Percentiles rank a stretch among this genome's conserved stretches.
phyloP scores from a whole-genome alignment of 2,797 vertebrate species.

The Ciconia nigra region DNA sequence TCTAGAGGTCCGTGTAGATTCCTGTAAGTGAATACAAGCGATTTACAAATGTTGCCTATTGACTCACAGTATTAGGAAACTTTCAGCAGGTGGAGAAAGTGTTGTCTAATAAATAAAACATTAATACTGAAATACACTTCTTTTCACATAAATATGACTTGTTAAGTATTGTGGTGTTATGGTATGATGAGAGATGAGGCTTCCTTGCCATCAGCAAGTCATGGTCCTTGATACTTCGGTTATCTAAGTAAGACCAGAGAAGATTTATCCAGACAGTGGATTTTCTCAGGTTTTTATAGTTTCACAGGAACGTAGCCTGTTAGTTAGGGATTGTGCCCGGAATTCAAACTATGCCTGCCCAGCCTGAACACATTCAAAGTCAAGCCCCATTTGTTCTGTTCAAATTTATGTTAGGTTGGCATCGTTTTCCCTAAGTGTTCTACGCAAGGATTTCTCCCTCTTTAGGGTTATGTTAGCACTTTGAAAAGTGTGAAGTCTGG shows the following conservation, averaged over 20 bases:
- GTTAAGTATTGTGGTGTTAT: fast-evolving
- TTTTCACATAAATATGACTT: neutral
- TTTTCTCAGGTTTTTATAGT: neutral
- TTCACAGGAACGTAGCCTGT: neutral
- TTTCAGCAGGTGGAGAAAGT: neutral
- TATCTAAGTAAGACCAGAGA: neutral
- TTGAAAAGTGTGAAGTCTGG: neutral
- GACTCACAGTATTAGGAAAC: neutral
- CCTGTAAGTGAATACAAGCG: neutral
- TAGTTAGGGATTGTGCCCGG: neutral
- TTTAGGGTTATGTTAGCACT: neutral
- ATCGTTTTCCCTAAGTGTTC: neutral
- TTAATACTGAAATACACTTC: neutral
- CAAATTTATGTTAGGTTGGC: neutral
- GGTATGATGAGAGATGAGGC: neutral
- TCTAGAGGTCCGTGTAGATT: neutral
- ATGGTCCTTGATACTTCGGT: neutral
- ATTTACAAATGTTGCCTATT: neutral
- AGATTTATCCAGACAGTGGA: neutral
- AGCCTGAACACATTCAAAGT: neutral
- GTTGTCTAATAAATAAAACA: neutral
- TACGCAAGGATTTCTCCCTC: neutral
- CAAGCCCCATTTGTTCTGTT: neutral
- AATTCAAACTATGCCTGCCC: neutral
- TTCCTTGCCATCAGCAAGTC: neutral